Evolutionary conservation across 2,113 vertebrate species (phyloP).

Genomic region (Aythya baeri): DNA sequence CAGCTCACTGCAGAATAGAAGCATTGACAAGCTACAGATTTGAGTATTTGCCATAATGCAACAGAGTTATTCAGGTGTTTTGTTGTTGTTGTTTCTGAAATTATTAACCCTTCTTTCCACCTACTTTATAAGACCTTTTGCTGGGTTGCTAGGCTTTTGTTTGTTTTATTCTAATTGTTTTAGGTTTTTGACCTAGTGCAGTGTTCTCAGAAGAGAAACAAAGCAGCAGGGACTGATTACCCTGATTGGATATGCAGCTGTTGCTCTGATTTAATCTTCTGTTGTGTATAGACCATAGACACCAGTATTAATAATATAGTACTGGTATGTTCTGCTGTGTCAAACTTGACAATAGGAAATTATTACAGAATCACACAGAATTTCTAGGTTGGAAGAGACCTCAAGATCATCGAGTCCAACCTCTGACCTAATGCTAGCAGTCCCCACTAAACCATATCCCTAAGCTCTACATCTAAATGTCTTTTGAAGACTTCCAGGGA

Average conservation of each 20-base stretch:
- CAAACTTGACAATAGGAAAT: not conserved
- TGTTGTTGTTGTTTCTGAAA: not conserved
- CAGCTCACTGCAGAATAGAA: not conserved
- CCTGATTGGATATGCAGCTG: not conserved
- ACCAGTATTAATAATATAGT: not conserved
- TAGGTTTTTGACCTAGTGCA: not conserved
- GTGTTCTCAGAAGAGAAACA: not conserved
- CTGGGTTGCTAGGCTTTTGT: not conserved
- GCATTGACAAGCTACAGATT: not conserved
- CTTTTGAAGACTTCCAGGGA: no score
- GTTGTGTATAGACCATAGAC: not conserved
- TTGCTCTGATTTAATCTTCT: not conserved
- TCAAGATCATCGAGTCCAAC: no score
- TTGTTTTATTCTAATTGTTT: not conserved
- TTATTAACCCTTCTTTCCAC: not conserved
- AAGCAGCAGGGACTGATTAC: not conserved
- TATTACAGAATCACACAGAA: no score
- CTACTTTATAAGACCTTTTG: not conserved
- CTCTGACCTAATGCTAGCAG: no score
- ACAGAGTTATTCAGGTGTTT: not conserved
- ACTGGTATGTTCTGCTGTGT: not conserved
- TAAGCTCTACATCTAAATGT: no score
- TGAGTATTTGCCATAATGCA: not conserved
- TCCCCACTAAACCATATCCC: no score
- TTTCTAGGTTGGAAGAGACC: no score